Percentiles rank a stretch among this genome's conserved stretches.
phyloP scores from a whole-genome alignment of 2,888 invertebrate genomes.

The Eudemis profundana region DNA sequence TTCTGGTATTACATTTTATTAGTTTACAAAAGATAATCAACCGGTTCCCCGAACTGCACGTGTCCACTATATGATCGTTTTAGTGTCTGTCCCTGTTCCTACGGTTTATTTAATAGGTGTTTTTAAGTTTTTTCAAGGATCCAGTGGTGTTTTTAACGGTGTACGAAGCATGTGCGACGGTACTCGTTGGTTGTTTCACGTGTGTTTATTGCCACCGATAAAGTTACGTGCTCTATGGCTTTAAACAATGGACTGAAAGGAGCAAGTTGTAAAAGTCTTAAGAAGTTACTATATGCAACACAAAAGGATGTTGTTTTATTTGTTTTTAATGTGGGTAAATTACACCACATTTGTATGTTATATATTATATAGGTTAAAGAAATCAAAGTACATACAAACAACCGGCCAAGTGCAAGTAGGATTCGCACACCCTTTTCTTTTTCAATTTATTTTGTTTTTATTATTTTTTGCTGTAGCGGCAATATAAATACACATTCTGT shows the following conservation, averaged over 20 bases:
- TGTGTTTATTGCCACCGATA: slow-evolving; percentile 25
- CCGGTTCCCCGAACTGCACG: slow-evolving; percentile 75
- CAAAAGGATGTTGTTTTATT: too few species aligned
- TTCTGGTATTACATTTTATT: slow-evolving; percentile 69
- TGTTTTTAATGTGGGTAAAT: too few species aligned
- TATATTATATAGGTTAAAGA: too few species aligned
- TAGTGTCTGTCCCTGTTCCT: slow-evolving; percentile 46
- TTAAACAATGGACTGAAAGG: slow-evolving; percentile 46
- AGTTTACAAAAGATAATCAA: slow-evolving; percentile 77
- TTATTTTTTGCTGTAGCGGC: too few species aligned
- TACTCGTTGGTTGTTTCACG: slow-evolving; percentile 30
- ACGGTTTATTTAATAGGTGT: slow-evolving; percentile 63
- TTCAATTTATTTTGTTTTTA: too few species aligned
- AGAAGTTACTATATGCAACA: too few species aligned
- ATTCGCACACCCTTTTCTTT: too few species aligned
- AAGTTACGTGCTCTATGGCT: slow-evolving; percentile 18
- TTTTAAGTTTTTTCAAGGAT: slow-evolving; percentile 61
- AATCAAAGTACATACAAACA: too few species aligned
- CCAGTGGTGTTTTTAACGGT: slow-evolving; percentile 49
- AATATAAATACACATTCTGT: too few species aligned
- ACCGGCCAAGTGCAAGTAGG: too few species aligned
- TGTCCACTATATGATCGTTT: slow-evolving; percentile 54
- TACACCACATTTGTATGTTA: too few species aligned
- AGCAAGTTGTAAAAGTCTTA: too few species aligned
- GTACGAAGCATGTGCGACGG: slow-evolving; percentile 37